Conservation (phyloP, 1,140 invertebrate genomes). For the Drosophila arawakana region DNA sequence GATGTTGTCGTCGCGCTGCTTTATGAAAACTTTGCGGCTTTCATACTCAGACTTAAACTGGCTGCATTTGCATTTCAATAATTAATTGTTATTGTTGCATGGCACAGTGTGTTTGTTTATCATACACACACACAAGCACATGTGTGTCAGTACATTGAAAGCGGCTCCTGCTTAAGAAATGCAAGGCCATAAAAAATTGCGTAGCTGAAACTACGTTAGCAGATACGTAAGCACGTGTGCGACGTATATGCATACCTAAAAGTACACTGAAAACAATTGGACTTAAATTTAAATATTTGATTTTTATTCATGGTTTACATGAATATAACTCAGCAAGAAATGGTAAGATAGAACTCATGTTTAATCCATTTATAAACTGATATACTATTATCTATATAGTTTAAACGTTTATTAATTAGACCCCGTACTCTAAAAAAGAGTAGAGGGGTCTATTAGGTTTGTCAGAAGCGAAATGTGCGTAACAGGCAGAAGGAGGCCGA, state of each 20-base stretch:
- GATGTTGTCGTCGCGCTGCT: conserved; percentile 15
- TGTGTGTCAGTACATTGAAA: not conserved
- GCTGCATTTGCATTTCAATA: conserved; percentile 68
- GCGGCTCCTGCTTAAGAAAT: not conserved
- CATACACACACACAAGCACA: not conserved
- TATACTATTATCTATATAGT: too few species aligned
- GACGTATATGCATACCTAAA: not conserved
- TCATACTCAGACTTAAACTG: conserved; percentile 40
- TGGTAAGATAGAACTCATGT: too few species aligned
- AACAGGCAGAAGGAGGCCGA: too few species aligned
- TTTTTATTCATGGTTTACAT: too few species aligned
- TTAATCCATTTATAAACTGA: too few species aligned
- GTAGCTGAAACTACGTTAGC: conserved; percentile 51
- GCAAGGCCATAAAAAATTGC: conserved; percentile 53
- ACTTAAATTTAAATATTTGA: too few species aligned
- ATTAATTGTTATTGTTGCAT: conserved; percentile 72
- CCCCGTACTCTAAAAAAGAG: too few species aligned
- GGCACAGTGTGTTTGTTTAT: conserved; percentile 52
- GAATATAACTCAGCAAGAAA: too few species aligned
- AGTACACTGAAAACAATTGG: too few species aligned
- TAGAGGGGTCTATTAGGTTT: too few species aligned
- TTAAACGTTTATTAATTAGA: too few species aligned
- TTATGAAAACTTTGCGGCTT: conserved; percentile 63
- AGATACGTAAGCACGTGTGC: conserved; percentile 43
- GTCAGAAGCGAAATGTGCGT: too few species aligned